These are phyloP conservation scores for Acleris sparsana DNA, from an alignment of 2,888 invertebrate genomes.

Conservation along the genomic window DNA sequence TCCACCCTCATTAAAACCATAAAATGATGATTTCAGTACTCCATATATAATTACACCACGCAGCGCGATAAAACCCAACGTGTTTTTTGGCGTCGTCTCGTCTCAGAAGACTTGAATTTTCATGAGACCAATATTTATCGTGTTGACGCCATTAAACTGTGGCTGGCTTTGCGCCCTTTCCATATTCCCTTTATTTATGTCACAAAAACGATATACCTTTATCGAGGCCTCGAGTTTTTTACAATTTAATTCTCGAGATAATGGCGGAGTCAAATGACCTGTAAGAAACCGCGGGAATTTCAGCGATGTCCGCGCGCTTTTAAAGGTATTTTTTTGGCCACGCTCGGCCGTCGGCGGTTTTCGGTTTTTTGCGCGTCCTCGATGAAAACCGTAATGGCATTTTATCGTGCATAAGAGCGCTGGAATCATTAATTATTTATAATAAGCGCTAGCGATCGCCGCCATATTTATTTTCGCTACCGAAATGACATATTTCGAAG, in stretches of 20 bases:
- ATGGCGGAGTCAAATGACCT: constrained; percentile 81
- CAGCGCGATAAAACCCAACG: constrained; percentile 19
- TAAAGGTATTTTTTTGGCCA: constrained; percentile 75
- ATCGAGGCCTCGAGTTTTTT: constrained; percentile 76
- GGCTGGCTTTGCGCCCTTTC: constrained; percentile 60
- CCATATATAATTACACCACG: constrained; percentile 32
- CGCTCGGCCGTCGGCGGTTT: constrained; percentile 72
- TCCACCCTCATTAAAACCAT: constrained; percentile 19
- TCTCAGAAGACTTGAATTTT: constrained; percentile 64
- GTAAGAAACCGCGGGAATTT: constrained; percentile 80
- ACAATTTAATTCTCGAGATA: constrained; percentile 80
- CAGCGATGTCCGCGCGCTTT: constrained; percentile 79
- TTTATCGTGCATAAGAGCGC: constrained; percentile 82
- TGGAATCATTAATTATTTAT: constrained; percentile 83
- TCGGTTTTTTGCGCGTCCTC: constrained; percentile 72
- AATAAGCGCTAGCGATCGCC: constrained; percentile 78
- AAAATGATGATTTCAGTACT: constrained; percentile 10
- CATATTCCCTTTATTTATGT: constrained; percentile 69
- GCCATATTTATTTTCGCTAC: constrained; percentile 61
- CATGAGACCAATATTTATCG: constrained; percentile 76
- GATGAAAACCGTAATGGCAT: constrained; percentile 83
- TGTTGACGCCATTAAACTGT: constrained; percentile 66
- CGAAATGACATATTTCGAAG: constrained; percentile 30
- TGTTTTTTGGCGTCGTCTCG: constrained; percentile 53
- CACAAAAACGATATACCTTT: constrained; percentile 77